phyloP scores from a whole-genome alignment of 2,888 invertebrate species.

The Drosophila hamatofila region DNA sequence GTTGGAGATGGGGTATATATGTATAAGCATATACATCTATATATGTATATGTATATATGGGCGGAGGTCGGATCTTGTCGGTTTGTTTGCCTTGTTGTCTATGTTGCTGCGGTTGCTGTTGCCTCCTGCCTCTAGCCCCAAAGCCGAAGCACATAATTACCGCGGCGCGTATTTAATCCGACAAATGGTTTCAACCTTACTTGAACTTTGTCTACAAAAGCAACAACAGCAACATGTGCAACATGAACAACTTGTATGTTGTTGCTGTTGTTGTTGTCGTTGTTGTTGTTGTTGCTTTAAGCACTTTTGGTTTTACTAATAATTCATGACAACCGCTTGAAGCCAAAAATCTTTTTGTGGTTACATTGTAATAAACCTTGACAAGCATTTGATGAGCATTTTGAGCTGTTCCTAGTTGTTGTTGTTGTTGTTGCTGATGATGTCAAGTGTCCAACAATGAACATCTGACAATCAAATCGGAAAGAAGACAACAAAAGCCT shows the following conservation, averaged over 20 bases:
- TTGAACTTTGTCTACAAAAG: constrained; percentile 75
- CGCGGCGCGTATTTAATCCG: constrained; percentile 82
- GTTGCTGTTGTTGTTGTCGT: constrained; percentile 39
- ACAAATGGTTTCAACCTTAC: constrained; percentile 81
- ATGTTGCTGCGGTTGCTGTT: constrained; percentile 49
- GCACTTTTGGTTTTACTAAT: constrained; percentile 71
- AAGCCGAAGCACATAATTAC: constrained; percentile 79
- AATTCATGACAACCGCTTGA: constrained; percentile 77
- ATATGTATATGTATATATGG: neutral
- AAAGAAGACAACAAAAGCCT: neutral
- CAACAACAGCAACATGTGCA: constrained; percentile 54
- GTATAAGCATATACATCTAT: neutral
- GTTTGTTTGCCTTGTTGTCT: constrained; percentile 77
- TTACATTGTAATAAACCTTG: constrained; percentile 82
- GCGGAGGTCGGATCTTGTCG: constrained; percentile 64
- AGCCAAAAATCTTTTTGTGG: constrained; percentile 72
- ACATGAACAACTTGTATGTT: constrained; percentile 43
- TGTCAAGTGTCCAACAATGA: constrained; percentile 67
- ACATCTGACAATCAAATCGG: constrained; percentile 44
- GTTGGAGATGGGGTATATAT: constrained; percentile 6
- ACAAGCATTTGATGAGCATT: constrained; percentile 66
- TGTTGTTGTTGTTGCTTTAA: constrained; percentile 53
- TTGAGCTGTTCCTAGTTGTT: constrained; percentile 27
- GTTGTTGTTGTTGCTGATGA: constrained; percentile 43
- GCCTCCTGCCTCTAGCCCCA: constrained; percentile 28